Conservation (phyloP, 2,113 vertebrate species). For the Semicossyphus pulcher region DNA sequence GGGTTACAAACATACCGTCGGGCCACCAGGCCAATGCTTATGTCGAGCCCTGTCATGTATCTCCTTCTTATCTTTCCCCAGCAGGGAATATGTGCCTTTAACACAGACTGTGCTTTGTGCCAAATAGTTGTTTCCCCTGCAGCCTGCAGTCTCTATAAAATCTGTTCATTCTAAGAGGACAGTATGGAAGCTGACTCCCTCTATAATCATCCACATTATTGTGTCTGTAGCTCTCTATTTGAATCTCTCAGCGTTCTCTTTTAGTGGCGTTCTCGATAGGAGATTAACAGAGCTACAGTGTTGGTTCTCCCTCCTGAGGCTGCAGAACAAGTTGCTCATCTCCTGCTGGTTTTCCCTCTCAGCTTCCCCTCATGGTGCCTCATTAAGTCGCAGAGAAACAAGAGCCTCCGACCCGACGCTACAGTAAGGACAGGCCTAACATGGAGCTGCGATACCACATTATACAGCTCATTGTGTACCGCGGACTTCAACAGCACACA, state of each 20-base stretch:
- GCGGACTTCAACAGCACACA: slow-evolving; percentile 43
- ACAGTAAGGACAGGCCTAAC: slow-evolving; percentile 47
- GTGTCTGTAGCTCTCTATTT: slow-evolving; percentile 4
- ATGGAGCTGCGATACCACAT: slow-evolving; percentile 9
- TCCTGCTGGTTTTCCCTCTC: slow-evolving; percentile 71
- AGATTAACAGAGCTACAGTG: slow-evolving; percentile 53
- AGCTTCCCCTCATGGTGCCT: slow-evolving; percentile 74
- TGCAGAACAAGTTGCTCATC: slow-evolving; percentile 54
- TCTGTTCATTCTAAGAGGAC: slow-evolving; percentile 11
- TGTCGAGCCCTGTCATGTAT: no score
- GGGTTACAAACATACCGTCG: no score
- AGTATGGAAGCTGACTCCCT: slow-evolving; percentile 17
- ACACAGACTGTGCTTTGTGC: slow-evolving; percentile 12
- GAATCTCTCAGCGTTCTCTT: slow-evolving; percentile 26
- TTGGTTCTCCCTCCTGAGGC: slow-evolving; percentile 52
- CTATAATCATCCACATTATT: slow-evolving; percentile 31
- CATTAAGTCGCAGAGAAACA: slow-evolving; percentile 76
- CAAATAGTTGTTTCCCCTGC: slow-evolving; percentile 45
- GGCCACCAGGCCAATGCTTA: no score
- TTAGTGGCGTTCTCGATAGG: slow-evolving; percentile 33
- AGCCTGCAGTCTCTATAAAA: slow-evolving; percentile 17
- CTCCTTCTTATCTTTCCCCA: slow-evolving; percentile 1
- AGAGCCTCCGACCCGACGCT: slow-evolving; percentile 58
- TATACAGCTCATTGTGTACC: slow-evolving; percentile 26
- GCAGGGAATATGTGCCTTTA: slow-evolving; percentile 9